Evolutionary conservation across 37 sponge, comb jelly and placozoan genomes (phyloP).

Genomic region (Agelas oroides): DNA sequence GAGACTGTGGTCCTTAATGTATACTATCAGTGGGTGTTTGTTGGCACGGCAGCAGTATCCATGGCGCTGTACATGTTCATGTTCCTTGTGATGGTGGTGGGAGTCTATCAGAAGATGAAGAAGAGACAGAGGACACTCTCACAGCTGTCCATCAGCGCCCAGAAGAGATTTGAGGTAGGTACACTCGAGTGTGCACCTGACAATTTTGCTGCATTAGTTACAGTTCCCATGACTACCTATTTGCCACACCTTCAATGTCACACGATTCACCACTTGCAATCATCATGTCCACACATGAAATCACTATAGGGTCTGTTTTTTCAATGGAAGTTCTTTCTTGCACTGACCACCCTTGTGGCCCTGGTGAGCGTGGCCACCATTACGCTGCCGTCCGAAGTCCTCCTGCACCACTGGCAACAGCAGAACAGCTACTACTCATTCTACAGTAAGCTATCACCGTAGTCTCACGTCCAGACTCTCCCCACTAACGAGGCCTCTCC

Average conservation of each 20-base stretch:
- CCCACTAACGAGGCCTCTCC: no score
- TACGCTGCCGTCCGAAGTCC: slow-evolving; percentile 36
- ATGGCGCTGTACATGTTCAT: slow-evolving; percentile 27
- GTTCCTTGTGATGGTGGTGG: slow-evolving; percentile 15
- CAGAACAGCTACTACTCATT: slow-evolving; percentile 34
- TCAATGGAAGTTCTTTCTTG: slow-evolving; percentile 29
- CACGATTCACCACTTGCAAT: neutral
- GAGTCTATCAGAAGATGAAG: slow-evolving; percentile 12
- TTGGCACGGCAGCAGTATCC: slow-evolving; percentile 35
- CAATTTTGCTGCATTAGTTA: no score
- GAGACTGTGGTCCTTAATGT: no score
- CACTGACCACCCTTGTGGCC: slow-evolving; percentile 48
- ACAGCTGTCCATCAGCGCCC: slow-evolving; percentile 6
- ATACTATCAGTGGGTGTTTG: slow-evolving; percentile 18
- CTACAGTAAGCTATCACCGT: slow-evolving; percentile 53
- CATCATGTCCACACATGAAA: neutral
- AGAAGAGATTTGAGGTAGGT: slow-evolving; percentile 10
- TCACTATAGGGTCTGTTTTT: slow-evolving; percentile 8
- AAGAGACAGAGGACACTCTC: slow-evolving; percentile 22
- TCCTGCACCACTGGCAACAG: slow-evolving; percentile 53
- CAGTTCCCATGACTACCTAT: no score
- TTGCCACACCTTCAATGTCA: no score
- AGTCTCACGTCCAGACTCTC: no score
- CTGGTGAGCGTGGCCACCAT: slow-evolving; percentile 37
- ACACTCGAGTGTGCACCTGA: no score